Conservation (phyloP, 2,113 vertebrate species). For the Spermophilus dauricus region DNA sequence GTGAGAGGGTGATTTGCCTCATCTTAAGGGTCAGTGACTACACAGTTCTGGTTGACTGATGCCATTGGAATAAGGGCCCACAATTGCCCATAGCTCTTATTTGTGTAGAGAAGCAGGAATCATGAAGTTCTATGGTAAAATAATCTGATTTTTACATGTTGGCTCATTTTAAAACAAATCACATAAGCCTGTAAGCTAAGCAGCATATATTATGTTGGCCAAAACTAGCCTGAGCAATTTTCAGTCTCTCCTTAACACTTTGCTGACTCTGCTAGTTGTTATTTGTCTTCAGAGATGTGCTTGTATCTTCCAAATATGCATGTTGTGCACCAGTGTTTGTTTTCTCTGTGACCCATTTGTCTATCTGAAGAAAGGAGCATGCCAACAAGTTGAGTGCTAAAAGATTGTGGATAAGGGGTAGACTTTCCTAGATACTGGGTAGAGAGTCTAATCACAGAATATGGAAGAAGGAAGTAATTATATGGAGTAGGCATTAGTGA, state of each 20-base stretch:
- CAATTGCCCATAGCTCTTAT: background rate
- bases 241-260: background rate
- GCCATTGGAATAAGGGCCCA: no score
- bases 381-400: background rate
- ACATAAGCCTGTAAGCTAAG: background rate
- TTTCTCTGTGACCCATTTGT: background rate
- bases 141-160: background rate
- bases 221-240: background rate
- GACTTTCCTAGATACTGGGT: background rate
- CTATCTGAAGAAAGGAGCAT: background rate
- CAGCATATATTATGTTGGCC: no score
- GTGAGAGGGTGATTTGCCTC: no score
- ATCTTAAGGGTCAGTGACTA: background rate
- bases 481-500: background rate
- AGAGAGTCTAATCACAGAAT: background rate
- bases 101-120: background rate
- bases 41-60: background rate
- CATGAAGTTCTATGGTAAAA: background rate
- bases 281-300: background rate
- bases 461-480: background rate
- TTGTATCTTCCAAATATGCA: background rate
- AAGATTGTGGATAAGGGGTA: background rate
- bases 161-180: background rate
- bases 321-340: background rate
- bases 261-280: background rate